Base-by-base conservation (phyloP, 2,888 invertebrate species). In the Macrophya annulata region DNA sequence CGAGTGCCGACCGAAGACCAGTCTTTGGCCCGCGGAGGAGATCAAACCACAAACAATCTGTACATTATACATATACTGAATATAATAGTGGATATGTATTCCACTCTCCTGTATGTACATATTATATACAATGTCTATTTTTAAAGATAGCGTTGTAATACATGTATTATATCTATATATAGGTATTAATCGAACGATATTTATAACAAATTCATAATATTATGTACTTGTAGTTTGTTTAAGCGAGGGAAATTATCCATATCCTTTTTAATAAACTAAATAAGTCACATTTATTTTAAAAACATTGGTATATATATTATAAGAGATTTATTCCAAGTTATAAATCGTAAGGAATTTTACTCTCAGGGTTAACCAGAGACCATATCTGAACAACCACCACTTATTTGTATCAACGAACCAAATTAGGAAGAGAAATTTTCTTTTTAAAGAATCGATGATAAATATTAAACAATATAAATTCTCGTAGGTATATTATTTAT, bases 341-440 rank as follows among this genome's bases (percentile, higher is more conserved):
- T 43, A n/a, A 43, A 45, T 76, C 12, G 17, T 8, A 15, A 9
- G 76, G 15, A 15, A 48, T 45, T 45, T 9, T 51, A 76, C 5
- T 43, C 43, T 72, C 76, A 76, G 76, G 51, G 76, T 76, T 76
- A 76, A 76, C 76, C 76, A 31, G 76, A 31, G 31, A 31, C 31
- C 31, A 31, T 31, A 31, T 31, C 31, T 51, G 21, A 1, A 15
- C 45, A 43, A 51, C 31, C 21, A 12, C 76, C n/a, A 51, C 21
- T 21, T 45, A 9, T 21, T 43, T 21, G 6, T 31, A 21, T 8
- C 48, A 76, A 48, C 51, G 25, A 51, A 40, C 51, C 76, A 51
- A 76, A 76, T 76, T 76, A 76, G 45, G 72, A 72, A 72, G 72
- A 21, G 45, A 43, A 72, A 31, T 2, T 31, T 31, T 31, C 3